These are phyloP conservation scores for Threskiornis aethiopicus DNA, from an alignment of 2,797 vertebrate genomes.

Conservation along the genomic window DNA sequence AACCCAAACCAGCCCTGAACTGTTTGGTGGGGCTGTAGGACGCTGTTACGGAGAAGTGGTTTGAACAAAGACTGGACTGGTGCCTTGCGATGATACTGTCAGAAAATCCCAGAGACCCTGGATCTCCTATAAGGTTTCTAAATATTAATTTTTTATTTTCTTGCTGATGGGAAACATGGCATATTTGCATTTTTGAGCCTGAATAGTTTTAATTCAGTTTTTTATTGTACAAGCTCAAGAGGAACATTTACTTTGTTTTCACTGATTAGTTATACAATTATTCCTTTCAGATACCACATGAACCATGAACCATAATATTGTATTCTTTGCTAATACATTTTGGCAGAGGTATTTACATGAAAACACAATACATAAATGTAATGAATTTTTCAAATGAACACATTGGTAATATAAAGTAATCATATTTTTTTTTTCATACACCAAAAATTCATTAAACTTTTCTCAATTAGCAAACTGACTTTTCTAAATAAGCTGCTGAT, in stretches of 20 bases:
- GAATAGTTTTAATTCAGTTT: slow-evolving; percentile 80
- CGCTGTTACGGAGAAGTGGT: background rate
- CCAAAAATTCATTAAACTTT: slow-evolving; percentile 79
- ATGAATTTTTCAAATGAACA: slow-evolving; percentile 78
- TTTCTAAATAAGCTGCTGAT: slow-evolving; percentile 73
- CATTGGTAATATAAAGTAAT: slow-evolving; percentile 72
- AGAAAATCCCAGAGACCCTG: background rate
- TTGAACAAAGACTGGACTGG: background rate
- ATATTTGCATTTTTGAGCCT: slow-evolving; percentile 83
- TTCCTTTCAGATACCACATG: slow-evolving; percentile 79
- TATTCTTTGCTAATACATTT: slow-evolving; percentile 79
- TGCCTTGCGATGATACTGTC: background rate
- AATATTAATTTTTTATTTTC: slow-evolving; percentile 71
- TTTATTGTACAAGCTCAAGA: slow-evolving; percentile 77
- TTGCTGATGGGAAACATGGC: slow-evolving; percentile 63
- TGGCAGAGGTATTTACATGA: slow-evolving; percentile 79
- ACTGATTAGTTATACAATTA: slow-evolving; percentile 82
- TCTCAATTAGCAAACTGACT: slow-evolving; percentile 75
- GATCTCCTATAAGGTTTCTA: slow-evolving; percentile 21
- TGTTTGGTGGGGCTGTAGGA: background rate
- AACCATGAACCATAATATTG: slow-evolving; percentile 82
- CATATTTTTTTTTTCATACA: slow-evolving; percentile 13
- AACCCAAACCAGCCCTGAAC: background rate
- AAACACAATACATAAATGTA: slow-evolving; percentile 79
- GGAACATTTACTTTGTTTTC: slow-evolving; percentile 83